phyloP scores from a whole-genome alignment of 2,888 invertebrate genomes.

The Alitta virens region DNA sequence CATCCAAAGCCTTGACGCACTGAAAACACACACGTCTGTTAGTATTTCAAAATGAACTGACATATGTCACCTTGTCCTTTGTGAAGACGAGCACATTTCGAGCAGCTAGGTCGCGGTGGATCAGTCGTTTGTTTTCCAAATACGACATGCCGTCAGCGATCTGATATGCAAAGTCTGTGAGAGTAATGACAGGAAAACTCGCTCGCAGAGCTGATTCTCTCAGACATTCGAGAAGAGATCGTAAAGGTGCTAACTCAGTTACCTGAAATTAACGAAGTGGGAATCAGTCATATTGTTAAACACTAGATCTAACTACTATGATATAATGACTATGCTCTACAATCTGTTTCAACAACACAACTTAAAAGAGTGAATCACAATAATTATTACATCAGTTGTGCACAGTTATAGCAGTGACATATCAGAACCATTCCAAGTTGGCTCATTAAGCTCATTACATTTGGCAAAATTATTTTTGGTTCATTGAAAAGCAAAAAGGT shows the following conservation, averaged over 20 bases:
- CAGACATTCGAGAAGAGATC: constrained; percentile 91
- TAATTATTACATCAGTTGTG: no score
- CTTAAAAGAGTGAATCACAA: no score
- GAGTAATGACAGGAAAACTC: constrained; percentile 86
- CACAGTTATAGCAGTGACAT: no score
- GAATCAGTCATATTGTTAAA: no score
- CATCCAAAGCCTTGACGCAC: neutral
- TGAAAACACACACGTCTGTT: neutral
- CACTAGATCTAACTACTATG: no score
- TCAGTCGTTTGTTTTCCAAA: constrained; percentile 90
- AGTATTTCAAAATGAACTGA: neutral
- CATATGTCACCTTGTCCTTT: constrained; percentile 72
- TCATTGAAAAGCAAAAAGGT: no score
- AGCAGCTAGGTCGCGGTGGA: constrained; percentile 96
- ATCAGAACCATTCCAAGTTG: no score
- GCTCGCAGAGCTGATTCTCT: constrained; percentile 86
- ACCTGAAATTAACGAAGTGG: constrained; percentile 61
- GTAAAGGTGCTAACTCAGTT: constrained; percentile 91
- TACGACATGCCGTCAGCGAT: constrained; percentile 94
- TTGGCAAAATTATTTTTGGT: no score
- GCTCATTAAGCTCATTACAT: no score
- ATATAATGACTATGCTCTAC: no score
- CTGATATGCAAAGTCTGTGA: constrained; percentile 94
- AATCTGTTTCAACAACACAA: no score
- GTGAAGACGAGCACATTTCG: constrained; percentile 96